phyloP scores from a whole-genome alignment of 2,888 invertebrate genomes.

The Caenorhabditis angaria region DNA sequence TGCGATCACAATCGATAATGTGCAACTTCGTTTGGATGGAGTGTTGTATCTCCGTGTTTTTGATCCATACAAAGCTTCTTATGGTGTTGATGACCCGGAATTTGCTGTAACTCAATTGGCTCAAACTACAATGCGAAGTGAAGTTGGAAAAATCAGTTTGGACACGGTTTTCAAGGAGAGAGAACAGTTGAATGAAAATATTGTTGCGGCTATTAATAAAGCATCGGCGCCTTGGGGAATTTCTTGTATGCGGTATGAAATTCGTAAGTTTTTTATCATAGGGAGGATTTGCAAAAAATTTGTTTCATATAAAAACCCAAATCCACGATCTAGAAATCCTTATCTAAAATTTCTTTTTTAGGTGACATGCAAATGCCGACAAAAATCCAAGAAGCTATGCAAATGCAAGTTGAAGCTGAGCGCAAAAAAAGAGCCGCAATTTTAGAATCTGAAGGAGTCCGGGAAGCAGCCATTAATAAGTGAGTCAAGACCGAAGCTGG shows the following conservation, averaged over 20 bases:
- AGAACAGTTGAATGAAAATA: constrained; percentile 90
- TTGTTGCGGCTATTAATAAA: constrained; percentile 95
- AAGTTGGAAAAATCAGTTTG: constrained; percentile 90
- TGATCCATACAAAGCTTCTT: constrained; percentile 92
- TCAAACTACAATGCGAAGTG: constrained; percentile 99
- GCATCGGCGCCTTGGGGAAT: constrained; percentile 99
- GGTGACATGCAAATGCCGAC: constrained; percentile 88
- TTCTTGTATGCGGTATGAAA: constrained; percentile 92
- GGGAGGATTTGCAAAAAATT: constrained; percentile 6
- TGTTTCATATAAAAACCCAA: neutral
- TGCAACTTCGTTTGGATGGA: constrained; percentile 93
- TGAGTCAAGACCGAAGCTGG: constrained; percentile 5
- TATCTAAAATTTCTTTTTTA: constrained; percentile 72
- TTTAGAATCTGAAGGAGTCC: constrained; percentile 86
- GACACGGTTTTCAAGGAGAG: constrained; percentile 94
- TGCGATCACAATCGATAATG: constrained; percentile 97
- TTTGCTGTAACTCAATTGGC: constrained; percentile 98
- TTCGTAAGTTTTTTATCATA: constrained; percentile 77
- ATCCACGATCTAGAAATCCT: neutral
- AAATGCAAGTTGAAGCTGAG: constrained; percentile 99
- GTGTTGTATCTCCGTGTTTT: constrained; percentile 92
- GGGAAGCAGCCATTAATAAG: constrained; percentile 83
- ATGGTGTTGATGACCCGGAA: constrained; percentile 98
- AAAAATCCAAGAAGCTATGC: constrained; percentile 97
- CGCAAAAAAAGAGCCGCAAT: constrained; percentile 93